Evolutionary conservation across 2,113 vertebrate species (phyloP).

Genomic region (Butastur rufipennis): DNA sequence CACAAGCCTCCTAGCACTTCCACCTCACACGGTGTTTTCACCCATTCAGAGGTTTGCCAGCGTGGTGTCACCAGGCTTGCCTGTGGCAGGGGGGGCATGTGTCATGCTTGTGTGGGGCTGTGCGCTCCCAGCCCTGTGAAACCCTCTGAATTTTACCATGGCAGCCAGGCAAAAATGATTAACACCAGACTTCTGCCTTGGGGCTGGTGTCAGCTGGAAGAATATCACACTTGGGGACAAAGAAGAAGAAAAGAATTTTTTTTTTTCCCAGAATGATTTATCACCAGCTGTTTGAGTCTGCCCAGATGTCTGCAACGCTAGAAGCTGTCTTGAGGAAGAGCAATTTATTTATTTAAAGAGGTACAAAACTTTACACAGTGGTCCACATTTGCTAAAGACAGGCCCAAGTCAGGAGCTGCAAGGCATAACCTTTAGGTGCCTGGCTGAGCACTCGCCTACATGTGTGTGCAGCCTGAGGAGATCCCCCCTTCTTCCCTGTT

Average conservation of each 20-base stretch:
- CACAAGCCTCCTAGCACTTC: rapidly evolving
- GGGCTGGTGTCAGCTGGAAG: not conserved
- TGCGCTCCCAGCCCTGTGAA: rapidly evolving
- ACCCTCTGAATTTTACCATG: not conserved
- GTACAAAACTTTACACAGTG: not conserved
- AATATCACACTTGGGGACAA: not conserved
- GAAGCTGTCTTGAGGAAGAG: not conserved
- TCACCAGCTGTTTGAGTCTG: not conserved
- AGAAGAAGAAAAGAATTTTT: not conserved
- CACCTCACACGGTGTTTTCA: rapidly evolving
- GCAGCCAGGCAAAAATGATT: not conserved
- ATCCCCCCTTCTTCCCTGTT: not conserved
- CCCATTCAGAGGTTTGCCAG: not conserved
- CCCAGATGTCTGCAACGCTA: not conserved
- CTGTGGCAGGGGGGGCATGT: rapidly evolving
- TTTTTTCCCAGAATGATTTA: not conserved
- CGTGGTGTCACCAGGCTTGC: rapidly evolving
- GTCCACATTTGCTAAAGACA: not conserved
- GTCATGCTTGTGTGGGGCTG: rapidly evolving
- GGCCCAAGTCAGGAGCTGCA: not conserved
- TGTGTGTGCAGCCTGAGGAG: not conserved
- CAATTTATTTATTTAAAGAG: not conserved
- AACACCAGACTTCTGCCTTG: not conserved
- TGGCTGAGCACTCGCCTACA: not conserved
- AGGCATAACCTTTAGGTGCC: not conserved